Conservation (phyloP, 1,140 invertebrate genomes). For the Zophobas atratus region DNA sequence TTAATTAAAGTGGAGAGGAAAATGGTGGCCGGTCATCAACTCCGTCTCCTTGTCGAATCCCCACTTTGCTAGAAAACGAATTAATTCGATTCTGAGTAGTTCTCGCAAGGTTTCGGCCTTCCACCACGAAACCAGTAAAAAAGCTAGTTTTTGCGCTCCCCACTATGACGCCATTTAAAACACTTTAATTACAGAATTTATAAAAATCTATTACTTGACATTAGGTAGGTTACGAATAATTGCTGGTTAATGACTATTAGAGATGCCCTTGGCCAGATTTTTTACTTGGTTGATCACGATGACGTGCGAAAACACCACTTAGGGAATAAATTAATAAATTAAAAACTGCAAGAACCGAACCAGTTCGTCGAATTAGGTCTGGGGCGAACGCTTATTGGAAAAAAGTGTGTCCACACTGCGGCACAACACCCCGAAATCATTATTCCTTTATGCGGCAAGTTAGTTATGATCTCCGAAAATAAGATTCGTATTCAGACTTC, state of each 20-base stretch:
- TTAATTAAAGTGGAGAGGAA: no score
- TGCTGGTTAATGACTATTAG: slow-evolving; percentile 19
- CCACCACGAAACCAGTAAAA: slow-evolving; percentile 14
- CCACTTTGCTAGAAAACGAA: slow-evolving; percentile 1
- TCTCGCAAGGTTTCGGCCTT: slow-evolving; percentile 30
- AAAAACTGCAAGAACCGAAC: no score
- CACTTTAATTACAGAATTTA: slow-evolving; percentile 38
- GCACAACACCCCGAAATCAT: no score
- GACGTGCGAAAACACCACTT: background rate
- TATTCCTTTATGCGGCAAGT: no score
- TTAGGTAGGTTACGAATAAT: slow-evolving; percentile 42
- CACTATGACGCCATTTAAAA: background rate
- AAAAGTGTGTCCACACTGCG: no score
- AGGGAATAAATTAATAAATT: slow-evolving; percentile 2
- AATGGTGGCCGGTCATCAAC: no score
- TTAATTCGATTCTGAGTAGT: slow-evolving; percentile 37
- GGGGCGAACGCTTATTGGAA: no score
- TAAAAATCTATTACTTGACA: slow-evolving; percentile 35
- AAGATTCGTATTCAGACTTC: no score
- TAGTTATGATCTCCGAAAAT: no score
- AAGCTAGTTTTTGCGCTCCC: slow-evolving; percentile 3
- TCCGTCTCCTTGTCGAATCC: no score
- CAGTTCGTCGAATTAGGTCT: no score
- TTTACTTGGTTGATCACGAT: slow-evolving; percentile 6
- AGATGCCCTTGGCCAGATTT: slow-evolving; percentile 43